Conservation (phyloP, 2,113 vertebrate species). For the Protomyctophum bolini region DNA sequence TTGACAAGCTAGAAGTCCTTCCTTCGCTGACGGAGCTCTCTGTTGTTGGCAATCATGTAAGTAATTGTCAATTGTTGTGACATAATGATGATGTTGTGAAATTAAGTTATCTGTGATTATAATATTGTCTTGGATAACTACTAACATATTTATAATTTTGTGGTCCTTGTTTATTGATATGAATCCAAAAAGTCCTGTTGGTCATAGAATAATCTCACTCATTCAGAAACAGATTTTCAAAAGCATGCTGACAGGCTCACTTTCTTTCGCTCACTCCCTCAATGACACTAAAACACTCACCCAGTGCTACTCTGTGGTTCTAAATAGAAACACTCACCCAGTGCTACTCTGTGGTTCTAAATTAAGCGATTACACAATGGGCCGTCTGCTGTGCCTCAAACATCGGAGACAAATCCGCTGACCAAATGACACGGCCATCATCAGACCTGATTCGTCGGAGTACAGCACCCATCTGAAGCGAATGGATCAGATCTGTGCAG, state of each 20-base stretch:
- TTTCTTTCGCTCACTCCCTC: slow-evolving; percentile 43
- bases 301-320: slow-evolving; percentile 38
- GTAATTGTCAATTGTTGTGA: slow-evolving; percentile 51
- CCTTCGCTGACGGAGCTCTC: slow-evolving; percentile 84
- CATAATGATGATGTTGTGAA: slow-evolving; percentile 2
- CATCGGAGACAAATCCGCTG: slow-evolving; percentile 68
- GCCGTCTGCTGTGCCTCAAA: slow-evolving; percentile 67
- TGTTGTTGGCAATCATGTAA: slow-evolving; percentile 85
- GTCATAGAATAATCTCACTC: slow-evolving; percentile 1
- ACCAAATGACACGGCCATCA: slow-evolving; percentile 63
- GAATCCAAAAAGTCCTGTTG: slow-evolving; percentile 8
- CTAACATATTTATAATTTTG: not conserved
- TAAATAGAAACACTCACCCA: slow-evolving; percentile 61
- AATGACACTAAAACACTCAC: slow-evolving; percentile 33
- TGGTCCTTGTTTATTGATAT: not conserved
- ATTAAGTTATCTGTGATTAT: slow-evolving; percentile 2
- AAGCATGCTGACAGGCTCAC: slow-evolving; percentile 31
- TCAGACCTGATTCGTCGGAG: slow-evolving; percentile 51
- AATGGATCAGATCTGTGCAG: slow-evolving; percentile 52
- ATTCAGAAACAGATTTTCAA: slow-evolving; percentile 16
- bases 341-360: slow-evolving; percentile 50
- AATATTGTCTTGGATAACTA: not conserved
- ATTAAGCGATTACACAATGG: slow-evolving; percentile 74
- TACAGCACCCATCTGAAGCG: slow-evolving; percentile 74
- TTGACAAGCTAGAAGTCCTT: slow-evolving; percentile 84